These are phyloP conservation scores for Gobionotothen gibberifrons DNA, from an alignment of 2,797 vertebrate species.

Conservation along the genomic window DNA sequence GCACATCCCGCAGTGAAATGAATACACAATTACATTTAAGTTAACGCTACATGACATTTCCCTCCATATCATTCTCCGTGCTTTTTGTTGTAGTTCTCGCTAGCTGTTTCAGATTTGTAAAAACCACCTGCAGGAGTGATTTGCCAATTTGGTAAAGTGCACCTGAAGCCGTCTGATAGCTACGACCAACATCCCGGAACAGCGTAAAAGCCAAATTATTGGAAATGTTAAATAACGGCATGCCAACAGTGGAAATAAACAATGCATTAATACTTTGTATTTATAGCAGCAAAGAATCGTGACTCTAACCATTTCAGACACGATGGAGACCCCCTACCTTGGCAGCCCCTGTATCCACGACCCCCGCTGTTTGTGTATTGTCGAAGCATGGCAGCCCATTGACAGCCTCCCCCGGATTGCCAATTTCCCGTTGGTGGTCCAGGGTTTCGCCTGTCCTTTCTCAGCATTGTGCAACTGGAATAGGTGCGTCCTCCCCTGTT, in stretches of 20 bases:
- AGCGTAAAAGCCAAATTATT: slow-evolving; percentile 20
- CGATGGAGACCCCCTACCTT: slow-evolving; percentile 88
- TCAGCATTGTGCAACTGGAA: slow-evolving; percentile 95
- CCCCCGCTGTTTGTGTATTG: slow-evolving; percentile 89
- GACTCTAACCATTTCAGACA: slow-evolving; percentile 67
- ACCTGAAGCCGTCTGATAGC: slow-evolving; percentile 47
- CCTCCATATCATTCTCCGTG: neutral
- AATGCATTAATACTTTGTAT: slow-evolving; percentile 65
- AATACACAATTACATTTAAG: slow-evolving; percentile 61
- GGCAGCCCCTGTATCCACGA: slow-evolving; percentile 87
- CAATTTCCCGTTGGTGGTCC: slow-evolving; percentile 92
- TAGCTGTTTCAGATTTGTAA: slow-evolving; percentile 42
- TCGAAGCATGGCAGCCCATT: slow-evolving; percentile 88
- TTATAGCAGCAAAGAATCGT: slow-evolving; percentile 64
- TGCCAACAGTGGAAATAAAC: slow-evolving; percentile 48
- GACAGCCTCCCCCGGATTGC: slow-evolving; percentile 89
- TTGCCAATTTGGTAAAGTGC: slow-evolving; percentile 65
- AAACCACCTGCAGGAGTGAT: slow-evolving; percentile 86
- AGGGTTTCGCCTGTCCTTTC: slow-evolving; percentile 91
- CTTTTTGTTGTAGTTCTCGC: slow-evolving; percentile 36
- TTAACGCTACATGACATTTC: slow-evolving; percentile 58
- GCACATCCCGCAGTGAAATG: slow-evolving; percentile 71
- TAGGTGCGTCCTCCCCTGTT: slow-evolving; percentile 97
- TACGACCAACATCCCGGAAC: slow-evolving; percentile 38
- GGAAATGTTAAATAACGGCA: slow-evolving; percentile 30